Base-by-base conservation (phyloP, 2,113 vertebrate species). In the Eretmochelys imbricata region DNA sequence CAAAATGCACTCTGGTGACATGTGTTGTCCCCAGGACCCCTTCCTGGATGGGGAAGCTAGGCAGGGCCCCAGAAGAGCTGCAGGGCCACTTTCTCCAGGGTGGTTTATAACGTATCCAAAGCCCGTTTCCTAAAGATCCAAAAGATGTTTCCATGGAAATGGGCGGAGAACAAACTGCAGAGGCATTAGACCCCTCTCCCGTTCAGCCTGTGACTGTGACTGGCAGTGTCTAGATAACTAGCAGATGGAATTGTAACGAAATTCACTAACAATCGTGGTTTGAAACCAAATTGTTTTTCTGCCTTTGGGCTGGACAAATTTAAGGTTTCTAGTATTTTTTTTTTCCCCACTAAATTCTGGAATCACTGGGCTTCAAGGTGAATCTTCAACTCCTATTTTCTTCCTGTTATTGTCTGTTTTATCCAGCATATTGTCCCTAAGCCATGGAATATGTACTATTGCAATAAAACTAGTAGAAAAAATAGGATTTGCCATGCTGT, bases 101-200 rank as follows among this genome's bases (percentile, higher is more conserved):
- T 25, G 42, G 13, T 13, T 42, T 65, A 91, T 83, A 91, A 92
- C 35, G 86, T 79, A 51, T 29, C 82, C 5, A 1, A 84, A 94
- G 79, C 78, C 79, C 92, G 35, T 1, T 42, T 75, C 62, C 81
- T 19, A 25, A 76, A 38, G 54, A 19, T 57, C 38, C 38, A 46
- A 14, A 84, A 80, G 76, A 69, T 17, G 96, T 97, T 97, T 95
- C 96, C 95, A 97, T 96, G 97, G 96, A 97, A 96, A 97, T 95
- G 80, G 82, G 49, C 87, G 89, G 24, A 81, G 94, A 94, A 93
- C 12, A 81, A 89, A 82, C 42, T 89, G 62, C 53, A 81, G 57
- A 85, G 89, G 46, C 81, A 93, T 0, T 50, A 86, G 48, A 78
- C 46, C 84, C 89, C 93, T 94, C 91, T 94, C 79, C 93, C 4